These are phyloP conservation scores for Zelostemma sp. DNA, from an alignment of 1,140 invertebrate genomes.

Conservation along the genomic window DNA sequence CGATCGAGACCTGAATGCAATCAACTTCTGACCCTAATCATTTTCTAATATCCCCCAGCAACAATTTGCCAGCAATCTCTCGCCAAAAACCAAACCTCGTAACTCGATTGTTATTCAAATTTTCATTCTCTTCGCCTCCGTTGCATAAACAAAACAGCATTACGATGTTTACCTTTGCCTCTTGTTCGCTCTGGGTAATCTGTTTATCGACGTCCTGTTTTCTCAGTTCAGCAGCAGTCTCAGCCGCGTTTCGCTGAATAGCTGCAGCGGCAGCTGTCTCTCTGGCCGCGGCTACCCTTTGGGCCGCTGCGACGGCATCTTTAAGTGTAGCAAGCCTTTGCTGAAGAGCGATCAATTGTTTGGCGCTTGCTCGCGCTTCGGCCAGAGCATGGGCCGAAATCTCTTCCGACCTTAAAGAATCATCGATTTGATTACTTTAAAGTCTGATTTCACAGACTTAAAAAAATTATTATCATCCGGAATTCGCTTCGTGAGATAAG, in stretches of 20 bases:
- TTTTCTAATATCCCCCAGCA: background rate
- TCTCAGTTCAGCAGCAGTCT: constrained; percentile 64
- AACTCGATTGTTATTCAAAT: background rate
- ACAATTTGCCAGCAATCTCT: background rate
- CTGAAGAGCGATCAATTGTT: constrained; percentile 64
- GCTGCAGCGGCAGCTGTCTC: constrained; percentile 66
- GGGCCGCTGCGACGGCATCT: constrained; percentile 65
- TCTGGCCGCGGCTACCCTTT: constrained; percentile 64
- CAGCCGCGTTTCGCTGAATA: constrained; percentile 63
- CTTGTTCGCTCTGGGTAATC: constrained; percentile 62
- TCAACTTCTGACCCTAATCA: constrained; percentile 9
- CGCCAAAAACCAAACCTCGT: background rate
- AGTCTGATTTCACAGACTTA: background rate
- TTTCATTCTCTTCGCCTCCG: background rate
- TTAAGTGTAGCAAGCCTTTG: constrained; percentile 66
- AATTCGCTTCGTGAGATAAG: no score
- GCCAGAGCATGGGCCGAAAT: constrained; percentile 60
- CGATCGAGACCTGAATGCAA: no score
- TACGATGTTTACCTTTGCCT: constrained; percentile 58
- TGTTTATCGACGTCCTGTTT: constrained; percentile 69
- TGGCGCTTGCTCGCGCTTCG: constrained; percentile 61
- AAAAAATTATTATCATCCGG: constrained; percentile 12
- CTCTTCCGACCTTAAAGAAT: constrained; percentile 57
- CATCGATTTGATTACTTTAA: background rate
- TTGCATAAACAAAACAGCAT: constrained; percentile 9